Base-by-base conservation (phyloP, 2,797 vertebrate species). In the Onychomys arenicola region DNA sequence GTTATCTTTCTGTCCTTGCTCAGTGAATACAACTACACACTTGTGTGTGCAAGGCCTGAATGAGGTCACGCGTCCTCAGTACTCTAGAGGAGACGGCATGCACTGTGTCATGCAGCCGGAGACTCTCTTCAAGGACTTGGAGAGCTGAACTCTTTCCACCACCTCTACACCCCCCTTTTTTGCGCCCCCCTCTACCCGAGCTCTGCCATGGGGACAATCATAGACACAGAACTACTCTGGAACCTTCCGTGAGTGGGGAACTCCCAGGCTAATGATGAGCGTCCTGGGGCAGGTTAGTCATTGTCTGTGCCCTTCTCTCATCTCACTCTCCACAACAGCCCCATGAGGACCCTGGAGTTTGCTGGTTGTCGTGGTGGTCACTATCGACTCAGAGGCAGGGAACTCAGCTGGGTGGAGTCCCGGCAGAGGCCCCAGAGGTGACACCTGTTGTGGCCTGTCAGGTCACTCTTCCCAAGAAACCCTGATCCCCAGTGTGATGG, bases 11-110 rank as follows among this genome's bases (percentile, higher is more conserved):
- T 8, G 43, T 34, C 21, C n/a, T 49, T 46, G 16, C 14, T 73
- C 40, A 0, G 0, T 34, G 83, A 84, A 16, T 93, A 52, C 0
- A 0, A 27, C 1, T 0, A 0, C 21, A 34, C 63, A 25, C 17
- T 14, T 25, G 57, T 34, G 89, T 37, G 73, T 21, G 43, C 17
- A 12, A 75, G 76, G 52, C 43, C 16, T 16, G 37, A 29, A 1
- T 6, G 7, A 86, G 84, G 40, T 71, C 57, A 13, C 63, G 11
- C 1, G 19, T 37, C 43, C 5, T 16, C 12, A 63, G 37, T 14
- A 32, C 23, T 49, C 80, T 37, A 37, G 82, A 52, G n/a, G 25
- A 34, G n/a, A 5, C 13, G 0, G 8, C 9, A 0, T 5, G 63
- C 59, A 59, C 77, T 0, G 25, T 52, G 63, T 43, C 49, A 19